Evolutionary conservation across 2,888 invertebrate genomes (phyloP), one percentile per base, ranked within the genome.

Genomic region (Leucophora obtusa): DNA sequence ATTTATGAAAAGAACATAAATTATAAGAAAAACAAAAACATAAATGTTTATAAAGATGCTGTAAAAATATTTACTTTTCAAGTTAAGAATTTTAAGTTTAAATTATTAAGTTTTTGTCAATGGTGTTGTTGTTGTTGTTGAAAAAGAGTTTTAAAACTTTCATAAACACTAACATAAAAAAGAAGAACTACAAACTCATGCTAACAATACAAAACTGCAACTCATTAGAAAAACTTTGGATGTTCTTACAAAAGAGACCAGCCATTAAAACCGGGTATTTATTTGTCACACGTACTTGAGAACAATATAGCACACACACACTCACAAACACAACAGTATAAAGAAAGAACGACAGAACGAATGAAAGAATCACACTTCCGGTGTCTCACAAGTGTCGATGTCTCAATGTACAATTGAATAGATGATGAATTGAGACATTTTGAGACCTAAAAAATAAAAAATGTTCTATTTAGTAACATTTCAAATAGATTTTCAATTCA

Each of bases 61-160:
- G 87, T 86, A 84, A 88, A 87, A 88, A 88, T 88, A 88, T 88
- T 88, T 86, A 86, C 87, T 86, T 86, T 88, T 86, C 85, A 85
- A 86, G 86, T 85, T 86, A 85, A 87, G 88, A 88, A 88, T 88
- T 88, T 87, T 85, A 88, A 88, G 86, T 88, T 80, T 47, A 54
- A 73, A 70, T 60, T 59, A 11, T 70, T 17, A 51, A 24, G 28
- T 72, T 11, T 2, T 11, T 38, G 38, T 38, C n/a, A n/a, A n/a
- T 38, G 11, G 8, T 38, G 38, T 3, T 10, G 38, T 14, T 38
- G 38, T 10, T 38, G 14, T n/a, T 47, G 14, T 38, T 11, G 14
- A 11, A 38, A 38, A 11, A 38, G 38, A 38, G 3, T 38, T 38
- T 38, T 2, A 38, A 38, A 38, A 38, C 38, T 38, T 38, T 38